Percentiles rank a stretch among this genome's conserved stretches.
Evolutionary conservation across 2,797 vertebrate species (phyloP).

Genomic region (Gymnoscopelus microlampas): DNA sequence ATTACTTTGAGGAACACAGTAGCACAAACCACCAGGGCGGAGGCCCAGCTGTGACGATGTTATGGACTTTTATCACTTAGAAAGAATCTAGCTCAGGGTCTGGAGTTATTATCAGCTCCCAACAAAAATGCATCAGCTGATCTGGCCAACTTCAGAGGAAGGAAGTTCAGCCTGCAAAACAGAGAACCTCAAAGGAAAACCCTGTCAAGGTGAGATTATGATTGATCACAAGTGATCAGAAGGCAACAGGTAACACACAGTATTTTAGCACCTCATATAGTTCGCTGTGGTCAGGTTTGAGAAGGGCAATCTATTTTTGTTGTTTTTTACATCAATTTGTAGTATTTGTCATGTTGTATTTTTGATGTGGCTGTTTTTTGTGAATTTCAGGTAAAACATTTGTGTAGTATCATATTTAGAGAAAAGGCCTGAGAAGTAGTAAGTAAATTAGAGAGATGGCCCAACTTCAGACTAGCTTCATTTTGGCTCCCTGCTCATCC

Average conservation of each 20-base stretch:
- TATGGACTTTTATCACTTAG: slow-evolving; percentile 6
- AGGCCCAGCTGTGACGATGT: slow-evolving; percentile 3
- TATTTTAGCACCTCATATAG: neutral
- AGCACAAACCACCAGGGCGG: neutral
- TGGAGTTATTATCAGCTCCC: slow-evolving; percentile 9
- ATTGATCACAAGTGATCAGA: slow-evolving; percentile 31
- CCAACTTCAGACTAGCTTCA: neutral
- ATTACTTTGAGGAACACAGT: neutral
- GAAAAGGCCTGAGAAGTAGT: neutral
- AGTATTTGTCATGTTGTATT: neutral
- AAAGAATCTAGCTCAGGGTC: slow-evolving; percentile 14
- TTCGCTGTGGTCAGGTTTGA: neutral
- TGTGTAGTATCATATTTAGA: too few relatives aligned
- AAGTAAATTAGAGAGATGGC: neutral
- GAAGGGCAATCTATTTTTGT: too few relatives aligned
- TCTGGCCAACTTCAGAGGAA: slow-evolving; percentile 16
- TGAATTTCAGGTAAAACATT: neutral
- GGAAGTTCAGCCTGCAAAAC: slow-evolving; percentile 22
- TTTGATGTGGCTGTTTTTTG: neutral
- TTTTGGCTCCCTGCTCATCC: slow-evolving; percentile 13
- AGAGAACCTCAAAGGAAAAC: slow-evolving; percentile 38
- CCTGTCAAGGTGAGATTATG: slow-evolving; percentile 38
- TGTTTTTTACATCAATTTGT: neutral
- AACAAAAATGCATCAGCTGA: slow-evolving; percentile 29
- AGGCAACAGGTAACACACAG: neutral